Percentiles rank a stretch among this genome's conserved stretches.
Conservation (phyloP, 1,140 invertebrate species). For the Drosophila carrolli region DNA sequence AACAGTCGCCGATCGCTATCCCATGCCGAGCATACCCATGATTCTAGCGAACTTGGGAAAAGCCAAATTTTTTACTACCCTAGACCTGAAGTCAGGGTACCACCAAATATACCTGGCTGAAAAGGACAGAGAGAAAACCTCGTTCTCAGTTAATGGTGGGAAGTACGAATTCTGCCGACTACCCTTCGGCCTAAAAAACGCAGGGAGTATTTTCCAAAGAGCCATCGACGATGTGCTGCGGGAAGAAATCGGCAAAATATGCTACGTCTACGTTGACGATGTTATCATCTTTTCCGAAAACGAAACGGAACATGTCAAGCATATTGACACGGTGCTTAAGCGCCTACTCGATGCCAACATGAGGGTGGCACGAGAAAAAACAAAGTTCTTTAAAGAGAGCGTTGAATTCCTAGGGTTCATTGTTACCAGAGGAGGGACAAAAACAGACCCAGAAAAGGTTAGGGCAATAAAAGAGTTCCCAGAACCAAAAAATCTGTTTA, state of each 20-base stretch:
- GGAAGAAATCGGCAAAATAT: conserved; percentile 1
- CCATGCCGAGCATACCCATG: too few species aligned
- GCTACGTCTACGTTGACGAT: not conserved
- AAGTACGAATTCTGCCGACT: not conserved
- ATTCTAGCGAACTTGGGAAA: too few species aligned
- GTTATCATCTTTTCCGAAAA: conserved; percentile 4
- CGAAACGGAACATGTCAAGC: too few species aligned
- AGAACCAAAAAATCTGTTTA: conserved; percentile 2
- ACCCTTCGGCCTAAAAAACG: too few species aligned
- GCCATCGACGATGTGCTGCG: too few species aligned
- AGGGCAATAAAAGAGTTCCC: conserved; percentile 8
- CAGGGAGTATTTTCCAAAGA: too few species aligned
- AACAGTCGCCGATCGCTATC: not conserved
- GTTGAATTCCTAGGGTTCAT: conserved; percentile 13
- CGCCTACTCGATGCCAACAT: not conserved
- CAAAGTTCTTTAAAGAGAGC: conserved; percentile 12
- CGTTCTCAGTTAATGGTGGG: conserved; percentile 2
- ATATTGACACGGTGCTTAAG: not conserved
- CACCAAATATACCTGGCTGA: conserved; percentile 9
- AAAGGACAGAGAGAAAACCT: conserved; percentile 4
- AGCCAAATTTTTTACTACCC: too few species aligned
- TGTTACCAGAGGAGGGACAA: conserved; percentile 6
- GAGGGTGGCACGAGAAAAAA: conserved; percentile 1
- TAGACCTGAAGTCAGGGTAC: not conserved
- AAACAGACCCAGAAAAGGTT: conserved; percentile 7